Evolutionary conservation across 2,113 vertebrate genomes (phyloP).

Genomic region (Mus pahari): DNA sequence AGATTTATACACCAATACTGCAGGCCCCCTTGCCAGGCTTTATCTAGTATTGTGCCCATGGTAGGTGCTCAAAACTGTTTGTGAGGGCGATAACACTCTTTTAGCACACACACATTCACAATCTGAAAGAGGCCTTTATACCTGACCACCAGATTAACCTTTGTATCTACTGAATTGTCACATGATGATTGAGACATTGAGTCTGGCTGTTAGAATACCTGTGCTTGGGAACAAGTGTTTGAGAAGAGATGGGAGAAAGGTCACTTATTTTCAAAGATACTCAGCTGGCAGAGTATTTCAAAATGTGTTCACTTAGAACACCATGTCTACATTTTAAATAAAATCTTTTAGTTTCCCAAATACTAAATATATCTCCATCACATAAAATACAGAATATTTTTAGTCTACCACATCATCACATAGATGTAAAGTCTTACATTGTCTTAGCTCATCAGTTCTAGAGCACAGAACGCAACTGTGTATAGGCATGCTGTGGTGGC

Average conservation of each 20-base stretch:
- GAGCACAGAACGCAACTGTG: neutral
- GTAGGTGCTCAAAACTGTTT: neutral
- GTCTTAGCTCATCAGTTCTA: neutral
- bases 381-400: slow-evolving; percentile 38
- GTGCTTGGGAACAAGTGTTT: neutral
- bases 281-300: slow-evolving; percentile 1
- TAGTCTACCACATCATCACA: neutral
- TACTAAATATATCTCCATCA: neutral
- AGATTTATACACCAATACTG: neutral
- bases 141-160: neutral
- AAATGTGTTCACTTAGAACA: neutral
- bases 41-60: neutral
- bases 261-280: neutral
- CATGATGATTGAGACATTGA: neutral
- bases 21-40: neutral
- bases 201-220: neutral
- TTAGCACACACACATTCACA: neutral
- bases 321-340: neutral
- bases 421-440: neutral
- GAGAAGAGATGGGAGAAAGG: neutral
- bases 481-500: neutral
- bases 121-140: neutral
- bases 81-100: neutral
- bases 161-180: neutral
- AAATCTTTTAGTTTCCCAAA: neutral